Base-by-base conservation (phyloP, 2,888 invertebrate genomes). In the Mantis religiosa region DNA sequence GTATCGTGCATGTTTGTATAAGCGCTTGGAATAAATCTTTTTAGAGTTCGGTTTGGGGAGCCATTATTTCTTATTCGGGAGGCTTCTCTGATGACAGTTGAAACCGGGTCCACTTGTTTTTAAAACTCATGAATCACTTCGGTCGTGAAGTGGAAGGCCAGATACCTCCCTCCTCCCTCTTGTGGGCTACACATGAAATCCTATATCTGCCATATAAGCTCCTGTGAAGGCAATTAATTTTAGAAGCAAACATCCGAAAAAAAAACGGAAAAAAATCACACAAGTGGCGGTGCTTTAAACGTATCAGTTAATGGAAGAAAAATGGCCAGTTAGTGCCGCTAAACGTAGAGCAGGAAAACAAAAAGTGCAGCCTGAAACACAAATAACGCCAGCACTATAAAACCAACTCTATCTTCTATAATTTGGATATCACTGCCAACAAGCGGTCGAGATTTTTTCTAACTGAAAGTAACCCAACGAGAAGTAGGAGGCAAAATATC, bases 21-120 rank as follows among this genome's bases (percentile, higher is more conserved):
- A 85, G n/a, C n/a, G 47, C 47, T 85, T 28, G 14, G 41, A 85
- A 85, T 85, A 85, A 85, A 85, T 85, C 85, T 85, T 85, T 47
- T 15, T 12, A 28, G 20, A 27, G 54, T 71, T 71, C 6, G 41
- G 27, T 85, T 85, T 27, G 54, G 85, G 25, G 47, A 85, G 54
- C 85, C 47, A 85, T 85, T 85, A 85, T 47, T 85, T 85, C 85
- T 85, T 47, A 7, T 47, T 47, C 47, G 27, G n/a, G 28, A 47
- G 47, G 34, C 41, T 41, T 54, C 8, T 41, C 27, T 85, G 85
- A 85, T 85, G 85, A 85, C 85, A 85, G 54, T 27, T 47, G 85
- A 85, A 85, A 85, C 25, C 85, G 41, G 85, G 15, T 54, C 20
- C 85, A 47, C 27, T 85, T 85, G 85, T 47, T 84, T 34, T 85